Conservation (phyloP, 2,113 vertebrate species). For the Stictonetta naevosa region DNA sequence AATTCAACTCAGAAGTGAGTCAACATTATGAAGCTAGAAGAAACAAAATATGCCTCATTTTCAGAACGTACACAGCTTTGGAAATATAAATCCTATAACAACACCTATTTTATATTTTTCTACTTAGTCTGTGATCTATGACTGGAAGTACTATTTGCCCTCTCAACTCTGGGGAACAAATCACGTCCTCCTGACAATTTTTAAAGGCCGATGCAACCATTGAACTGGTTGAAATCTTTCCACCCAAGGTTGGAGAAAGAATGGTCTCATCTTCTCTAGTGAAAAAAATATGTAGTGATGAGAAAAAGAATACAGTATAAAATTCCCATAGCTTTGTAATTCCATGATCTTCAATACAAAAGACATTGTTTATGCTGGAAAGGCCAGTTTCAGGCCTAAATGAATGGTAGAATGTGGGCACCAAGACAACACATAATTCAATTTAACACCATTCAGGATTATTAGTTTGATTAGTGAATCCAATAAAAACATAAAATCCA, state of each 20-base stretch:
- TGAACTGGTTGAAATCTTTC: neutral
- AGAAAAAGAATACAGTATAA: neutral
- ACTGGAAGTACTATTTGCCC: neutral
- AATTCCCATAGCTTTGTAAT: neutral
- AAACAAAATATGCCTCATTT: neutral
- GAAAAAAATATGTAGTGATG: neutral
- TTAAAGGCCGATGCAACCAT: neutral
- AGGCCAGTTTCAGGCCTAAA: neutral
- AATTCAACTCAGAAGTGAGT: neutral
- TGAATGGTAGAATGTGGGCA: neutral
- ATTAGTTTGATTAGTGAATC: neutral
- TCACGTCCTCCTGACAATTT: neutral
- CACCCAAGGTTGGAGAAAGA: neutral
- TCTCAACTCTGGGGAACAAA: neutral
- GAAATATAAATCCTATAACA: neutral
- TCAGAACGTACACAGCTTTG: neutral
- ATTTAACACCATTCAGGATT: neutral
- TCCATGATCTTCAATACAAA: neutral
- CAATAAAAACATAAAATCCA: neutral
- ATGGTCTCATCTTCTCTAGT: neutral
- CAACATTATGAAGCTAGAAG: neutral
- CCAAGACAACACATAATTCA: neutral
- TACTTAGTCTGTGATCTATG: rapidly evolving
- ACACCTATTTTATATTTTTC: neutral
- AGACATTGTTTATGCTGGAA: neutral